Evolutionary conservation across 1,140 invertebrate genomes (phyloP).

Genomic region (Parasteatoda tepidariorum): DNA sequence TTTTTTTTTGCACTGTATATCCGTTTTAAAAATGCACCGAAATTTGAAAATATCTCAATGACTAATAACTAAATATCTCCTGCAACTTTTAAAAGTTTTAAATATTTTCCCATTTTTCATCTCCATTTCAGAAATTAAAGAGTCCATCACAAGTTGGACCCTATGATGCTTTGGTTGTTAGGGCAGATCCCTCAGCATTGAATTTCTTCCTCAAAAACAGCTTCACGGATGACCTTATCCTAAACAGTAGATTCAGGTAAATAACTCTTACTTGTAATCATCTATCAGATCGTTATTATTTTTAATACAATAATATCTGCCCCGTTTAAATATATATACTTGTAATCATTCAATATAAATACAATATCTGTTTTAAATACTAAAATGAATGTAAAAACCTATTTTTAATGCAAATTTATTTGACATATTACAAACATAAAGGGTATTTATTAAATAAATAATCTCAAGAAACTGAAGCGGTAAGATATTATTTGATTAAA

Average conservation of each 20-base stretch:
- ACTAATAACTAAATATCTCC: neutral
- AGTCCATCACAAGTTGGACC: constrained; percentile 68
- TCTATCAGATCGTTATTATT: neutral
- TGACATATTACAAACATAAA: too few species aligned
- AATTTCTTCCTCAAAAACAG: constrained; percentile 69
- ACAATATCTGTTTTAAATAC: too few species aligned
- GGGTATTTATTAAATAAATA: too few species aligned
- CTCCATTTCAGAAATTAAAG: constrained; percentile 67
- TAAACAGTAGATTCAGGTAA: constrained; percentile 69
- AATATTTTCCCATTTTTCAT: too few species aligned
- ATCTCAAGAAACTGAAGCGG: too few species aligned
- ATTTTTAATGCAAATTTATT: too few species aligned
- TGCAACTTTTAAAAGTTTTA: neutral
- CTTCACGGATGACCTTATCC: constrained; percentile 69
- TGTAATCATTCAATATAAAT: too few species aligned
- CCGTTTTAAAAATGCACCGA: too few species aligned
- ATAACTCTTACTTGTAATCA: neutral
- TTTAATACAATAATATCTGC: neutral
- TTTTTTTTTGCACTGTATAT: too few species aligned
- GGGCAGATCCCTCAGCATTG: constrained; percentile 67
- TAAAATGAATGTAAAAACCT: too few species aligned
- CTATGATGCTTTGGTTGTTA: constrained; percentile 69
- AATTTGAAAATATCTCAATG: neutral
- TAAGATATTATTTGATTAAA: too few species aligned
- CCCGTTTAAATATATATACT: neutral